These are phyloP conservation scores for Echinarachnius parma DNA, from an alignment of 53 echinoderm and acorn worm genomes.

Conservation along the genomic window DNA sequence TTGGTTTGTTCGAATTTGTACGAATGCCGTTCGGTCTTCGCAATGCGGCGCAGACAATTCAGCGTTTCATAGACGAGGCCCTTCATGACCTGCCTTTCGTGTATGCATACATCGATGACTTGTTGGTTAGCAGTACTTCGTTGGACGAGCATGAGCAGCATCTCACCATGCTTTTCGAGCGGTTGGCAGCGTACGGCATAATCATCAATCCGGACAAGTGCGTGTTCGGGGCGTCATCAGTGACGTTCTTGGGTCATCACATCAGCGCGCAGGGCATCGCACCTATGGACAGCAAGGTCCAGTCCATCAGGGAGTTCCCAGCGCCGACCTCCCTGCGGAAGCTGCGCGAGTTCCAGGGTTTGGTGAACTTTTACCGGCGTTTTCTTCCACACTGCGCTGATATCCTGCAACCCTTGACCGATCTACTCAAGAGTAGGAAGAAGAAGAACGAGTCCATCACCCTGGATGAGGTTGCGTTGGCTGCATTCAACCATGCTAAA, in stretches of 20 bases:
- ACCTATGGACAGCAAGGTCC: conserved; percentile 40
- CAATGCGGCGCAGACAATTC: conserved; percentile 53
- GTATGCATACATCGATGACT: conserved; percentile 53
- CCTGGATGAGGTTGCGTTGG: conserved; percentile 2
- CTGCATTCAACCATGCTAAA: conserved; percentile 25
- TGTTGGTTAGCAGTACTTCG: conserved; percentile 27
- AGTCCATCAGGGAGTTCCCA: conserved; percentile 32
- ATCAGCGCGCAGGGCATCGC: conserved; percentile 30
- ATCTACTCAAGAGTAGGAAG: conserved; percentile 5
- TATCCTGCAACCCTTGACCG: conserved; percentile 26
- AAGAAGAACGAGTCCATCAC: conserved; percentile 1
- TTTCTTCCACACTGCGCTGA: conserved; percentile 40
- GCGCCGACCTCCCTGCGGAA: conserved; percentile 32
- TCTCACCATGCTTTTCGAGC: conserved; percentile 27
- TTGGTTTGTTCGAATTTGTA: conserved; percentile 52
- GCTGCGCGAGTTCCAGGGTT: conserved; percentile 36
- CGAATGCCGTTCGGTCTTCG: conserved; percentile 66
- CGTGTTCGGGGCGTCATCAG: conserved; percentile 2
- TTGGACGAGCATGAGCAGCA: conserved; percentile 26
- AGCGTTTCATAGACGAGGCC: conserved; percentile 47
- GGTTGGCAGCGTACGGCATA: conserved; percentile 43
- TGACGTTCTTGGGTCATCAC: no score
- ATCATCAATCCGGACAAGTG: conserved; percentile 48
- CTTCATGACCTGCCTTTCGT: conserved; percentile 23
- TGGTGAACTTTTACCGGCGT: conserved; percentile 40